Evolutionary conservation across 1,140 invertebrate genomes (phyloP).

Genomic region (Drosophila ambigua): DNA sequence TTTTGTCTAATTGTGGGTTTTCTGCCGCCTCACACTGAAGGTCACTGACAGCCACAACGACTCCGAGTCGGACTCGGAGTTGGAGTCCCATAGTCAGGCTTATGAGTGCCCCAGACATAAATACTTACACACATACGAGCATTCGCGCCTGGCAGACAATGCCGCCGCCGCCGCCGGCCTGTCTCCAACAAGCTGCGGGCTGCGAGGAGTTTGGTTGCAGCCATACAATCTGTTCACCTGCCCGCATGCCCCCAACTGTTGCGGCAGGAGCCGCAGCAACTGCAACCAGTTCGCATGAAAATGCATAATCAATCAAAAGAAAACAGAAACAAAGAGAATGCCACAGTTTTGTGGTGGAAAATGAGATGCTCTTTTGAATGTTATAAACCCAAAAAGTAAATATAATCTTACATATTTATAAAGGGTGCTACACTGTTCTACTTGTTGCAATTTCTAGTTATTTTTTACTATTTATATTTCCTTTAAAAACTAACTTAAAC

Average conservation of each 20-base stretch:
- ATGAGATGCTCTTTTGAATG: slow-evolving; percentile 28
- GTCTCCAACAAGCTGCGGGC: slow-evolving; percentile 65
- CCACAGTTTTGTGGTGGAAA: not conserved
- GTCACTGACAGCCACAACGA: slow-evolving; percentile 65
- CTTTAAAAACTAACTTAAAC: no score
- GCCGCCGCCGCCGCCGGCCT: slow-evolving; percentile 63
- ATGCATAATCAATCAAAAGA: slow-evolving; percentile 79
- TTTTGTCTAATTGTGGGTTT: slow-evolving; percentile 73
- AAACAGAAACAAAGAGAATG: slow-evolving; percentile 33
- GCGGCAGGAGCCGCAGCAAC: slow-evolving; percentile 42
- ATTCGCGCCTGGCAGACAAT: slow-evolving; percentile 39
- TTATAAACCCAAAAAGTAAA: no score
- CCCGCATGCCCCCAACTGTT: slow-evolving; percentile 51
- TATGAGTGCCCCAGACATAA: slow-evolving; percentile 27
- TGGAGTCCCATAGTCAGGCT: not conserved
- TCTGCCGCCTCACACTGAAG: slow-evolving; percentile 53
- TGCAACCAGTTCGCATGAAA: slow-evolving; percentile 77
- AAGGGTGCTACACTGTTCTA: no score
- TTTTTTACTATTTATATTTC: not conserved
- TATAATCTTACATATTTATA: no score
- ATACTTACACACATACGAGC: slow-evolving; percentile 24
- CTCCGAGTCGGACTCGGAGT: no score
- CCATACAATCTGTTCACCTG: slow-evolving; percentile 42
- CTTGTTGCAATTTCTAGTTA: no score
- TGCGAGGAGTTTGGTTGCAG: slow-evolving; percentile 21